Base-by-base conservation (phyloP, 2,797 vertebrate genomes). In the Tachyglossus aculeatus region DNA sequence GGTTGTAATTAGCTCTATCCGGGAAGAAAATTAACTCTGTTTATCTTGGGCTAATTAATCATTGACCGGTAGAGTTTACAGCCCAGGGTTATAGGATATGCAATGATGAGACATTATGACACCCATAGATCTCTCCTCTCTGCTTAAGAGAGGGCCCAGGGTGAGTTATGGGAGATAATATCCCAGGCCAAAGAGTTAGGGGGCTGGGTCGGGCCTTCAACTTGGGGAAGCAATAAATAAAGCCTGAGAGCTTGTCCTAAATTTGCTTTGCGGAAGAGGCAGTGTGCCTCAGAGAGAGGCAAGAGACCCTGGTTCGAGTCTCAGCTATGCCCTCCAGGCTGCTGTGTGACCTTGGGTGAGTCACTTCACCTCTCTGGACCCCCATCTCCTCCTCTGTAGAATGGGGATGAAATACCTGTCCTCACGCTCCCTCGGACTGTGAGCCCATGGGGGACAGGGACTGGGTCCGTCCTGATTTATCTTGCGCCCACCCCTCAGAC, bases 41-140 rank as follows among this genome's bases (percentile, higher is more conserved):
- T 92, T 91, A 87, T 92, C 90, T 93, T 93, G 84, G 82, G 72
- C 82, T 88, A 86, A 93, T 93, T 89, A 92, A 93, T 93, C 91
- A 92, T 80, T 84, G 87, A 83, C 88, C 86, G 75, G 85, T 84
- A 87, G 80, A 77, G 74, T 19, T n/a, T n/a, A 34, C 0, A 1
- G 84, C 73, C 69, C 21, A 2, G 80, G 53, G 39, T 82, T 60
- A 58, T 64, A 45, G 82, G 77, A 84, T 82, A 67, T 68, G 78
- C 72, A 80, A 50, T n/a, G 27, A 77, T 56, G 80, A 74, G 6
- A 24, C 76, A 84, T 88, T 71, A 54, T 33, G 37, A 75, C 67
- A 63, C 77, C 50, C 71, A 73, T 57, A 70, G 64, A 78, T 75
- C 72, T 79, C 65, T 52, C 45, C 19, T 67, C 44, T 12, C 6